A percentile compares a stretch with the other conserved stretches of the same genome.
Evolutionary conservation across 2,888 invertebrate genomes (phyloP).

Genomic region (Melieria crassipennis): DNA sequence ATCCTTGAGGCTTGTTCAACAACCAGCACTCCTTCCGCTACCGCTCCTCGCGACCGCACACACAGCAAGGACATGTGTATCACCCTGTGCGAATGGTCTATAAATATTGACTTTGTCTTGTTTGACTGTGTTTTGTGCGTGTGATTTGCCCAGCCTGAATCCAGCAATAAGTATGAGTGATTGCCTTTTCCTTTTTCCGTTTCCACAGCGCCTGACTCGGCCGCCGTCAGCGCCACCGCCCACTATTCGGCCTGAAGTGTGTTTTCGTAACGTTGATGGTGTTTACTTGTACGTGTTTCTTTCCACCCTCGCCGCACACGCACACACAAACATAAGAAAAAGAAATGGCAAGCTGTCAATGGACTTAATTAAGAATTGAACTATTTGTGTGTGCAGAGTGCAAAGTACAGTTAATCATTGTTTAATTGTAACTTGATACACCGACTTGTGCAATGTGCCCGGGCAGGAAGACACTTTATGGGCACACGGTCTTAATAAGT

Average conservation of each 20-base stretch:
- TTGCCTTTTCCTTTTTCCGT: constrained; percentile 13
- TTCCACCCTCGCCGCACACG: background rate
- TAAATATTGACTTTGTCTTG: constrained; percentile 34
- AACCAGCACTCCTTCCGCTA: background rate
- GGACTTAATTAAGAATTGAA: constrained; percentile 38
- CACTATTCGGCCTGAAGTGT: constrained; percentile 22
- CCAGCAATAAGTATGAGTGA: constrained; percentile 16
- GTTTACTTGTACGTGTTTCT: constrained; percentile 15
- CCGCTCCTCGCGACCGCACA: too few species aligned
- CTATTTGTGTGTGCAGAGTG: constrained; percentile 16
- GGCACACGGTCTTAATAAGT: too few species aligned
- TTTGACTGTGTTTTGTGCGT: constrained; percentile 26
- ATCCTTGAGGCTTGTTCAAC: background rate
- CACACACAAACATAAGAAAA: background rate
- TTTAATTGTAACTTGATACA: constrained; percentile 36
- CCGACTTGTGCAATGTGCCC: constrained; percentile 26
- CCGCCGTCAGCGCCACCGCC: constrained; percentile 8
- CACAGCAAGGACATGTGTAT: too few species aligned
- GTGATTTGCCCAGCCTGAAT: constrained; percentile 22
- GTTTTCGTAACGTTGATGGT: constrained; percentile 23
- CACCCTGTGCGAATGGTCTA: constrained; percentile 5
- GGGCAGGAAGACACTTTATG: too few species aligned
- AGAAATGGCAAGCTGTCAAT: constrained; percentile 27
- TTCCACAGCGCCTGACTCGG: background rate
- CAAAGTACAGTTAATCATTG: constrained; percentile 34